phyloP scores from a whole-genome alignment of 2,113 vertebrate genomes.

The Xyliphius kryptos region DNA sequence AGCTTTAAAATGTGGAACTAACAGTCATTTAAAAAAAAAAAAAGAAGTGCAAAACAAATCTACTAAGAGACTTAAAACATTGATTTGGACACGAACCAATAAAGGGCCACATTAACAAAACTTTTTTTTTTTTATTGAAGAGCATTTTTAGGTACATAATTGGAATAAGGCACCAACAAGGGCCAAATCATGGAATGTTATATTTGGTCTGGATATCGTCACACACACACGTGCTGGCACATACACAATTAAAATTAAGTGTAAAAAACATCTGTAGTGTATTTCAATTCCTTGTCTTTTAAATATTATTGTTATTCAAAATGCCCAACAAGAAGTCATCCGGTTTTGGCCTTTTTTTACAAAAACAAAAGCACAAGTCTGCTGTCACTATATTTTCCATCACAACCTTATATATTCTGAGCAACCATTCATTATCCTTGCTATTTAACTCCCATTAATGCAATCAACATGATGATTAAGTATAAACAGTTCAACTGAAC shows the following conservation, averaged over 20 bases:
- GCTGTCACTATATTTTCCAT: no score
- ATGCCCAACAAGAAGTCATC: slow-evolving; percentile 5
- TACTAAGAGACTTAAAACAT: no score
- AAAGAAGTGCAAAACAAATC: no score
- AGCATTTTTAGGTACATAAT: slow-evolving; percentile 19
- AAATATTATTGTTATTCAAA: slow-evolving; percentile 12
- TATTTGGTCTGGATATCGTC: neutral
- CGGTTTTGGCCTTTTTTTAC: neutral
- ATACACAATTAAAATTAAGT: neutral
- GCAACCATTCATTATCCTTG: neutral
- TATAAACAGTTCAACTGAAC: slow-evolving; percentile 22
- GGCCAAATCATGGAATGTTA: slow-evolving; percentile 25
- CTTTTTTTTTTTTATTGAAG: slow-evolving; percentile 31
- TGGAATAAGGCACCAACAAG: slow-evolving; percentile 2
- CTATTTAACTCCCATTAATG: slow-evolving; percentile 22
- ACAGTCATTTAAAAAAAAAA: no score
- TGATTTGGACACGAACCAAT: neutral
- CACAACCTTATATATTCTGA: no score
- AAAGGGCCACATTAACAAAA: slow-evolving; percentile 2
- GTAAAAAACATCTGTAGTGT: slow-evolving; percentile 7
- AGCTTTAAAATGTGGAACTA: no score
- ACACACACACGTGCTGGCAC: neutral
- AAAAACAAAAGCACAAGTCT: neutral
- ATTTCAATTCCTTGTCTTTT: slow-evolving; percentile 1
- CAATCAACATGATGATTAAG: slow-evolving; percentile 1